phyloP scores from a whole-genome alignment of 1,140 invertebrate genomes.

The Phthorimaea operculella region DNA sequence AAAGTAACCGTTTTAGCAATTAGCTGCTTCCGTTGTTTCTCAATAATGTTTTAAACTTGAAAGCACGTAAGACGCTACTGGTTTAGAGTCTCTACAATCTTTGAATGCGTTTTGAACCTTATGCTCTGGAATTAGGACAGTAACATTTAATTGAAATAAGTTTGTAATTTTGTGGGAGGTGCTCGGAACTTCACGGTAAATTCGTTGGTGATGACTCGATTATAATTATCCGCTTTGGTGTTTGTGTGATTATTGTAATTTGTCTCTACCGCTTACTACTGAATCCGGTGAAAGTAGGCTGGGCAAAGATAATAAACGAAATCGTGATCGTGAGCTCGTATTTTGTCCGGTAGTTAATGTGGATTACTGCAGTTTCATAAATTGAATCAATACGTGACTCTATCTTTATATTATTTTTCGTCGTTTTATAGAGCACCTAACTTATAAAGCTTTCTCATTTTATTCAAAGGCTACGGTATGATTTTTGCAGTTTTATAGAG shows the following conservation, averaged over 20 bases:
- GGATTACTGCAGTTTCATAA: neutral
- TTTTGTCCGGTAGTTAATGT: neutral
- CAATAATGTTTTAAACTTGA: slow-evolving; percentile 12
- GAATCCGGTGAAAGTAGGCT: neutral
- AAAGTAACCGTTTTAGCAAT: slow-evolving; percentile 15
- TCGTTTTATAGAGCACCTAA: no score
- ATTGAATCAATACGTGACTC: neutral
- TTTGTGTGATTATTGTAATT: slow-evolving; percentile 1
- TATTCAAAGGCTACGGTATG: no score
- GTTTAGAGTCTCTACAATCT: neutral
- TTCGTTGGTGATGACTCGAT: neutral
- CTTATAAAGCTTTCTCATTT: no score
- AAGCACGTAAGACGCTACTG: neutral
- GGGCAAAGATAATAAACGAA: neutral
- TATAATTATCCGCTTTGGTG: neutral
- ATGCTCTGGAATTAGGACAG: neutral
- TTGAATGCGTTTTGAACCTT: neutral
- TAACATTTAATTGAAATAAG: neutral
- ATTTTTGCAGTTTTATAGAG: no score
- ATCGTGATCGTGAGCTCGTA: no score
- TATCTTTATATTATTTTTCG: neutral
- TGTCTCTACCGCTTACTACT: neutral
- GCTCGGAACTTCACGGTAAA: neutral
- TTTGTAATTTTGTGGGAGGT: neutral
- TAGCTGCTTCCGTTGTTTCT: slow-evolving; percentile 28